Base-by-base conservation (phyloP, 2,797 vertebrate genomes). In the Dryobates pubescens region DNA sequence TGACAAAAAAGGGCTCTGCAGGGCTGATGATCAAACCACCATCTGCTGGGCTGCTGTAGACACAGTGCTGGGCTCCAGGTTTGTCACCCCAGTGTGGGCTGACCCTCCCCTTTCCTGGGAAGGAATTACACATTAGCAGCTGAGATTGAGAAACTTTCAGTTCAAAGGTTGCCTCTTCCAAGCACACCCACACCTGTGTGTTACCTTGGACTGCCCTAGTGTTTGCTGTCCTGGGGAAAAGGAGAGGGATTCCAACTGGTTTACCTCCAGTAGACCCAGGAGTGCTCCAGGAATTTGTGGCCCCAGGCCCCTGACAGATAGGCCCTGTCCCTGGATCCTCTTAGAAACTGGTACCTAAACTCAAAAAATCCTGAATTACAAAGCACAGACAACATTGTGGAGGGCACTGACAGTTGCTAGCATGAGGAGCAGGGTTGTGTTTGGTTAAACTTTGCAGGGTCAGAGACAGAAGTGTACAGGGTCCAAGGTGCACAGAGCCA, bases 151-250 rank as follows among this genome's bases (percentile, higher is more conserved):
- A 86, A 91, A 92, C 41, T 7, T 38, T 23, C 73, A 63, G 85
- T 57, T 77, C 87, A 70, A 83, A 73, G 87, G 59, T 57, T 79
- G 83, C 51, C 51, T 32, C 63, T 27, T 41, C 62, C 62, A 58
- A 89, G 87, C 7, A 62, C 4, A 2, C 26, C 19, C 54, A 71
- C n/a, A 73, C 10, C 64, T 73, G 67, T 20, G 3, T 13, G 13
- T 81, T 72, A 53, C 49, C 56, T 56, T 16, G 15, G 29, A 14
- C 57, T 56, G 36, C 29, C 77, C 32, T 13, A n/a, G 16, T 1
- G 1, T 51, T 69, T 75, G 67, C 51, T 65, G 75, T 41, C 58
- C 16, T 1, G 0, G n/a, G 71, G 18, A 7, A 54, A 2, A 0
- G 30, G 19, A 68, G 16, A 65, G 47, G 7, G 26, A 69, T 88